Evolutionary conservation across 2,797 vertebrate genomes (phyloP).

Genomic region (Enteromius fasciolatus): DNA sequence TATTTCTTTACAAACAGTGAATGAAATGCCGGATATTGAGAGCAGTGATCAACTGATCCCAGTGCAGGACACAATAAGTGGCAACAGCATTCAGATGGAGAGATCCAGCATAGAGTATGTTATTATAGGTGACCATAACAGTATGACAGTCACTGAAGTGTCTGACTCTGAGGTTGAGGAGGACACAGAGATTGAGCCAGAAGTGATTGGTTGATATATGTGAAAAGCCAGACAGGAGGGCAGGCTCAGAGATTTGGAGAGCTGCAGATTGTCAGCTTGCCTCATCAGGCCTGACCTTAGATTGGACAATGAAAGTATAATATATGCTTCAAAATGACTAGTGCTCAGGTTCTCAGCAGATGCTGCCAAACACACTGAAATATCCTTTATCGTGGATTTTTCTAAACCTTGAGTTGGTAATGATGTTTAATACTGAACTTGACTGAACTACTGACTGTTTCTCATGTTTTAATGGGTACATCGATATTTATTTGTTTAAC

Average conservation of each 20-base stretch:
- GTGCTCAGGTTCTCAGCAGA: neutral
- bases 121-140: conserved; percentile 77
- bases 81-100: conserved; percentile 61
- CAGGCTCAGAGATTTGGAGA: neutral
- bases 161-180: neutral
- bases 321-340: neutral
- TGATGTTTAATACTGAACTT: conserved; percentile 1
- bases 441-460: neutral
- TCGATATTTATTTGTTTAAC: neutral
- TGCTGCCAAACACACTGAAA: neutral
- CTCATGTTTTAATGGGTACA: conserved; percentile 26
- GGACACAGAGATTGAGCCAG: conserved; percentile 22
- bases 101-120: conserved; percentile 69
- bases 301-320: neutral
- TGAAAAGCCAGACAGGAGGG: neutral
- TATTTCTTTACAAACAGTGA: conserved; percentile 53
- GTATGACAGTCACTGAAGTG: conserved; percentile 63
- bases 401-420: neutral
- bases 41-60: conserved; percentile 48
- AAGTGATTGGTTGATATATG: conserved; percentile 18
- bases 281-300: neutral
- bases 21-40: conserved; percentile 26
- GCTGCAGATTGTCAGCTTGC: neutral
- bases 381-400: neutral
- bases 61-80: conserved; percentile 44